phyloP scores from a whole-genome alignment of 2,888 invertebrate species.

The Arrhopalites spinosus region DNA sequence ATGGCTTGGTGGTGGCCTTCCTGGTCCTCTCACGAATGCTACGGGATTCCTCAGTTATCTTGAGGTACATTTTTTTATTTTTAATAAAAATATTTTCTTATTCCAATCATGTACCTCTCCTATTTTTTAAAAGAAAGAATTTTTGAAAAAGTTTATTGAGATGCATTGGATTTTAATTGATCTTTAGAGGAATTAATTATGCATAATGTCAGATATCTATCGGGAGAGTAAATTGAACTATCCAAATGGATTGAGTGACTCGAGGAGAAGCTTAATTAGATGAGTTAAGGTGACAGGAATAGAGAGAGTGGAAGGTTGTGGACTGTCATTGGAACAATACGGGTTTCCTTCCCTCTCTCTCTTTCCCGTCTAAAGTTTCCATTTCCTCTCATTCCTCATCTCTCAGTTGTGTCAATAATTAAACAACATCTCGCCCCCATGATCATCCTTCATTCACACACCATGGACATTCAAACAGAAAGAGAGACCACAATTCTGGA shows the following conservation, averaged over 20 bases:
- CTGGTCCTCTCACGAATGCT: constrained; percentile 83
- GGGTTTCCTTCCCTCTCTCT: not conserved
- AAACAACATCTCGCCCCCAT: not conserved
- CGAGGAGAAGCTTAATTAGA: no score
- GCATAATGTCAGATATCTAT: no score
- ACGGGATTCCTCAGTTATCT: constrained; percentile 71
- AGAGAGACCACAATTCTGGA: not conserved
- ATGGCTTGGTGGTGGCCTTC: constrained; percentile 83
- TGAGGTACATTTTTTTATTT: constrained; percentile 20
- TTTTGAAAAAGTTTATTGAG: no score
- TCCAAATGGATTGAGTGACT: no score
- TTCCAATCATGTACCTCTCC: not conserved
- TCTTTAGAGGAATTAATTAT: no score
- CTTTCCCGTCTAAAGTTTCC: not conserved
- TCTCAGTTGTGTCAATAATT: not conserved
- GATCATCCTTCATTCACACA: not conserved
- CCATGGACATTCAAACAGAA: not conserved
- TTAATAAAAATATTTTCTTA: not conserved
- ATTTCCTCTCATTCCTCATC: no score
- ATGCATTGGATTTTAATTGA: no score
- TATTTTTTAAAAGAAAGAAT: no score
- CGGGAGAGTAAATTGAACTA: no score
- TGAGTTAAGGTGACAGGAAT: no score
- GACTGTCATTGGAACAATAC: no score
- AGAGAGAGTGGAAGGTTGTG: no score